Conservation (phyloP, 1,140 invertebrate genomes). For the Meloidogyne chitwoodi region DNA sequence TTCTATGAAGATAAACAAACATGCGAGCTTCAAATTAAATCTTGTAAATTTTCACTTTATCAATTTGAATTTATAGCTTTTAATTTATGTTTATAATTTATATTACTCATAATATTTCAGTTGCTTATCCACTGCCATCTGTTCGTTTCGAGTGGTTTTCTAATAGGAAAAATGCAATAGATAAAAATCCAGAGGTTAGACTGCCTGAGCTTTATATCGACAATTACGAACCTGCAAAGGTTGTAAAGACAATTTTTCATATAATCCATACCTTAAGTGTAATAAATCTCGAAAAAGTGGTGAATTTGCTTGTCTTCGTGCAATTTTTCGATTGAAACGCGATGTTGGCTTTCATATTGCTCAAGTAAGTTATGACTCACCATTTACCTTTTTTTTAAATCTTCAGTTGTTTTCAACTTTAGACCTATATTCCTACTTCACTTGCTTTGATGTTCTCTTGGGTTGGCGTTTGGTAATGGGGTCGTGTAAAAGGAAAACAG, state of each 20-base stretch:
- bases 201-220: conserved; percentile 58
- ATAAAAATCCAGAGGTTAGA: conserved; percentile 59
- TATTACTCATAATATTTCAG: conserved; percentile 30
- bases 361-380: conserved; percentile 61
- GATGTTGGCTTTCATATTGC: conserved; percentile 81
- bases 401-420: background rate
- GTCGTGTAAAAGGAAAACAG: too few relatives aligned
- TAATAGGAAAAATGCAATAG: conserved; percentile 51
- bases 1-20: conserved; percentile 56
- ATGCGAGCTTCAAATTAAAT: conserved; percentile 57
- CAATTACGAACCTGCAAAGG: conserved; percentile 40
- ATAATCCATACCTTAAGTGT: conserved; percentile 16
- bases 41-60: conserved; percentile 39
- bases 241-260: background rate
- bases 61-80: background rate
- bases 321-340: conserved; percentile 77
- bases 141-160: conserved; percentile 60
- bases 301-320: conserved; percentile 67
- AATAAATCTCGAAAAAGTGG: conserved; percentile 59
- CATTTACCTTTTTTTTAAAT: too few relatives aligned
- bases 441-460: conserved; percentile 79
- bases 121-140: conserved; percentile 57
- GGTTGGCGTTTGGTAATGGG: conserved; percentile 62
- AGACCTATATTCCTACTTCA: conserved; percentile 77
- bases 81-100: background rate